phyloP scores from a whole-genome alignment of 2,113 vertebrate species.

The Oryzias woworae region DNA sequence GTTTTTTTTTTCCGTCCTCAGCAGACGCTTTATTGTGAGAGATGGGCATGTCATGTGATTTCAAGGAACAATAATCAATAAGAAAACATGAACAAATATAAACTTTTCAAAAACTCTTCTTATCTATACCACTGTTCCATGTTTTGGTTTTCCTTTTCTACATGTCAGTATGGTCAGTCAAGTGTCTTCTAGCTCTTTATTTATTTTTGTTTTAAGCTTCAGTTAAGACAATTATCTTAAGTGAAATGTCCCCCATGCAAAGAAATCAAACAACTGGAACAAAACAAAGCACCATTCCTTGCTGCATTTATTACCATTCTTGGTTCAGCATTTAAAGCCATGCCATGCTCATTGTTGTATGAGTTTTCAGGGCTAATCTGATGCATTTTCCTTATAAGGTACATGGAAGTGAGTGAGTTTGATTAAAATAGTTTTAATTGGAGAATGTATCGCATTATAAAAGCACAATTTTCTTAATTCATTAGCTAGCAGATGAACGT shows the following conservation, averaged over 20 bases:
- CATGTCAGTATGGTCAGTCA: conserved; percentile 24
- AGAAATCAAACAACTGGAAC: neutral
- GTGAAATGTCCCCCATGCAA: too few relatives aligned
- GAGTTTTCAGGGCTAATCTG: conserved; percentile 55
- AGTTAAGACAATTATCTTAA: conserved; percentile 13
- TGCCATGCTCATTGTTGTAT: conserved; percentile 72
- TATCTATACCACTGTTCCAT: neutral
- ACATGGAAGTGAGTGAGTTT: conserved; percentile 57
- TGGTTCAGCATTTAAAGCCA: conserved; percentile 72
- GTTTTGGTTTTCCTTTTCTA: conserved; percentile 27
- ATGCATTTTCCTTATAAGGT: conserved; percentile 63
- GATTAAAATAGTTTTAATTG: conserved; percentile 28
- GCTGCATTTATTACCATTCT: conserved; percentile 65
- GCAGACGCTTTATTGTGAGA: conserved; percentile 22
- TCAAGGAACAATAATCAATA: conserved; percentile 45
- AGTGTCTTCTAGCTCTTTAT: conserved; percentile 34
- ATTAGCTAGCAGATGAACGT: conserved; percentile 40
- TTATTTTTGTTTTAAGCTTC: conserved; percentile 1
- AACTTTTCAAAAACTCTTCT: conserved; percentile 4
- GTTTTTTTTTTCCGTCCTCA: conserved; percentile 44
- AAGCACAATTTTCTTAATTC: conserved; percentile 75
- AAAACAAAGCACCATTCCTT: conserved; percentile 24
- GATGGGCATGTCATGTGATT: conserved; percentile 31
- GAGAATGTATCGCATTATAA: conserved; percentile 74
- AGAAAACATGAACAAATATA: conserved; percentile 10